These are phyloP conservation scores for Centrocercus urophasianus DNA, from an alignment of 2,113 vertebrate species.

Conservation along the genomic window DNA sequence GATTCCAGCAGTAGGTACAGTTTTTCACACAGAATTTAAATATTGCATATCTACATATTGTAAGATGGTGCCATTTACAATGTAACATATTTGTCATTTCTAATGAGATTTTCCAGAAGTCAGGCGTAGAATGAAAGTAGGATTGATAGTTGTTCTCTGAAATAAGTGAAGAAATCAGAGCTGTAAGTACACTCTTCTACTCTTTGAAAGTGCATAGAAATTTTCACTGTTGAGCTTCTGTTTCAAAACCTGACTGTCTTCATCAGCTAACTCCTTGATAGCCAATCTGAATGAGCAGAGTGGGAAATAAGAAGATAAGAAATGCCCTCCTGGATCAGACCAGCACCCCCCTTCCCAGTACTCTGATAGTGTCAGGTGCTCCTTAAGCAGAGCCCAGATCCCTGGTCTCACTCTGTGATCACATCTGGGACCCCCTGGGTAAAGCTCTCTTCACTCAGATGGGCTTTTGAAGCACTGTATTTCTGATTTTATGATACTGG, in stretches of 20 bases:
- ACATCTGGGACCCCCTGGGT: neutral
- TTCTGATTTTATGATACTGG: neutral
- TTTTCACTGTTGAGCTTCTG: neutral
- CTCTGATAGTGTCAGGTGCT: neutral
- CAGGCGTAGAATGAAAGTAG: neutral
- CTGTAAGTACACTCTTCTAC: neutral
- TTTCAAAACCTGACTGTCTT: neutral
- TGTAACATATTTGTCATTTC: neutral
- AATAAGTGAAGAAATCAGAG: neutral
- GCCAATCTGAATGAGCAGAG: neutral
- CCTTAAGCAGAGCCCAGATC: neutral
- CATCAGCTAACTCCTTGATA: neutral
- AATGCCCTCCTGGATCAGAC: neutral
- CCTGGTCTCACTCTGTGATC: neutral
- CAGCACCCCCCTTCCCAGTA: neutral
- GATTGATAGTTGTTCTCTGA: neutral
- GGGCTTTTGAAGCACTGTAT: neutral
- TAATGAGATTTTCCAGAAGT: conserved; percentile 4
- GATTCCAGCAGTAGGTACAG: conserved; percentile 45
- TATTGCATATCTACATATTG: neutral
- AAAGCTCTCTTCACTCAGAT: neutral
- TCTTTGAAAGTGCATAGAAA: neutral
- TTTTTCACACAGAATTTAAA: conserved; percentile 33
- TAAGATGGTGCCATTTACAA: neutral
- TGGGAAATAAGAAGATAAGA: neutral